These are phyloP conservation scores for Pachycephala philippinensis DNA, from an alignment of 2,113 vertebrate species.

Conservation along the genomic window DNA sequence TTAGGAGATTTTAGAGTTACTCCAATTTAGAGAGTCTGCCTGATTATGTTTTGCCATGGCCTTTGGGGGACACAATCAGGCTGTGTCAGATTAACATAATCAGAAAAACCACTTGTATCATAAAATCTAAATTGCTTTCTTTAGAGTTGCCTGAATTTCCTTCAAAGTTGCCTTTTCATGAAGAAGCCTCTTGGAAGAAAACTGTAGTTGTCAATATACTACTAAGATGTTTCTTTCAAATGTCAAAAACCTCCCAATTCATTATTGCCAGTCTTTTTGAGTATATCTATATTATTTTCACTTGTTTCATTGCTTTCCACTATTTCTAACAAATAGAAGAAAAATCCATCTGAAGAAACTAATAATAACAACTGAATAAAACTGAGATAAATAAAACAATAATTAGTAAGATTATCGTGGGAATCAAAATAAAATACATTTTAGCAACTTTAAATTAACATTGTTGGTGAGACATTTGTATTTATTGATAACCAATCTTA, in stretches of 20 bases:
- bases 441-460: background rate
- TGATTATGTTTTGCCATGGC: background rate
- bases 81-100: background rate
- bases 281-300: background rate
- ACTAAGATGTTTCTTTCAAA: background rate
- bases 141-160: background rate
- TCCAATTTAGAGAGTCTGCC: background rate
- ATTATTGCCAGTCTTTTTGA: background rate
- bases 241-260: background rate
- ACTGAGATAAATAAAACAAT: background rate
- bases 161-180: background rate
- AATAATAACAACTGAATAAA: background rate
- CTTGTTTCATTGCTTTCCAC: background rate
- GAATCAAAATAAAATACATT: background rate
- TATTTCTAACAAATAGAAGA: background rate
- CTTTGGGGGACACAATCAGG: background rate
- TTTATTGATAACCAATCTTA: background rate
- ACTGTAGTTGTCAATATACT: background rate
- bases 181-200: background rate
- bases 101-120: background rate
- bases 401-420: background rate
- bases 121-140: background rate
- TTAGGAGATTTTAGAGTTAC: background rate
- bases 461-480: background rate
- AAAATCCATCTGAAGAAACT: background rate